Evolutionary conservation across 2,888 invertebrate species (phyloP), one percentile per base, ranked within the genome.

Genomic region (Acronicta alni): DNA sequence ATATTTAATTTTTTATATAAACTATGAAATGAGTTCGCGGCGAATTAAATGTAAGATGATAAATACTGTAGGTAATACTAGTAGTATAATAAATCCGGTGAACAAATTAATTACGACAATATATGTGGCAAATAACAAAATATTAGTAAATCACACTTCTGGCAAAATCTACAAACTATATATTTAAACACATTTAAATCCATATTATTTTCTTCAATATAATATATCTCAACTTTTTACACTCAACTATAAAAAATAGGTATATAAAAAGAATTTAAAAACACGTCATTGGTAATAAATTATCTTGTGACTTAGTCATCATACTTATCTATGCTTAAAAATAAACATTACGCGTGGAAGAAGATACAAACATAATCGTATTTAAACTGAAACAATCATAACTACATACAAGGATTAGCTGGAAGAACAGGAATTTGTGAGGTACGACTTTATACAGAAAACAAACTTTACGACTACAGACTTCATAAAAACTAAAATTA

Each of bases 231-330:
- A 86, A 86, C 85, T 88, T 88, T 90, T 83, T 88, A 90, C 86
- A 89, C 82, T 85, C 80, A 84, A 84, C 86, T 90, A 86, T 88
- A 90, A 87, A 89, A 90, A 89, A 87, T 81, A 86, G 76, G 81
- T 81, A 83, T 81, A 85, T 84, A 86, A 84, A 87, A 89, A 87
- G 84, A 89, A 87, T 89, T 92, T 87, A 91, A 92, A 92, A 93
- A 92, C 90, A 89, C 88, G 88, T 93, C 93, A 93, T 93, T 93
- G 93, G 93, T 93, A 93, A 93, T 93, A 93, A 93, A 92, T 93
- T 93, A 93, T 91, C 86, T 91, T 84, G 92, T 93, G 93, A 93
- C 93, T 93, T 93, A 93, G 93, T 93, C 92, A 91, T 91, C 90
- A 84, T 88, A 84, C 86, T 88, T 84, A 90, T 81, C 80, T 87